These are phyloP conservation scores for Oeneis ivallda DNA, from an alignment of 2,888 invertebrate genomes.

Conservation along the genomic window DNA sequence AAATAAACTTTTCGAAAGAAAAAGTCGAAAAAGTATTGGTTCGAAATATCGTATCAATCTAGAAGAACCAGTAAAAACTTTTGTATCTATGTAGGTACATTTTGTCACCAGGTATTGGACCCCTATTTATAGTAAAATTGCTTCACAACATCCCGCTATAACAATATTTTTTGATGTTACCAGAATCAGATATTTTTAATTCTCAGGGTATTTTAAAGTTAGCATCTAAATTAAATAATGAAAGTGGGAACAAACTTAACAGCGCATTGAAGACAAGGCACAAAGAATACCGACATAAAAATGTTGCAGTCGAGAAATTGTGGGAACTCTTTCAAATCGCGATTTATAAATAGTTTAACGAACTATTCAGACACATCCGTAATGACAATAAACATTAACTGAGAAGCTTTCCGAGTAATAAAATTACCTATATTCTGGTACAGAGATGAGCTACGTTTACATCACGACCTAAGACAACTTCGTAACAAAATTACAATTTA, in stretches of 20 bases:
- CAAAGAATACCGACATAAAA: conserved; percentile 39
- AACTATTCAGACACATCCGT: conserved; percentile 32
- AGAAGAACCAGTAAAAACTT: no score
- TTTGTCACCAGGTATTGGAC: no score
- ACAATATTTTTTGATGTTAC: conserved; percentile 21
- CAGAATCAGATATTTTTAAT: conserved; percentile 23
- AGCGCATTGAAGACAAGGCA: conserved; percentile 33
- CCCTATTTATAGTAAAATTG: no score
- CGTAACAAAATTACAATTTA: no score
- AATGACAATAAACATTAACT: conserved; percentile 36
- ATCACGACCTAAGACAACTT: conserved; percentile 3
- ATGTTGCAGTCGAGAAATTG: conserved; percentile 34
- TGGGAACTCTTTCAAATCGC: conserved; percentile 38
- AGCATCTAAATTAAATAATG: conserved; percentile 32
- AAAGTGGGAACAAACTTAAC: conserved; percentile 37
- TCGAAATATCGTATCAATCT: no score
- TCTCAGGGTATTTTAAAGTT: conserved; percentile 22
- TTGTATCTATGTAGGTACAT: no score
- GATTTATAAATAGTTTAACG: conserved; percentile 36
- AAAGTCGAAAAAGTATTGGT: no score
- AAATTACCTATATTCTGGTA: conserved; percentile 36
- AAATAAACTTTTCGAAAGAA: no score
- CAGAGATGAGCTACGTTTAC: conserved; percentile 22
- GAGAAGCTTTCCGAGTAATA: conserved; percentile 32
- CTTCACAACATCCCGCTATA: conserved; percentile 3